Base-by-base conservation (phyloP, 2,888 invertebrate genomes). In the Drosophila sordidula region DNA sequence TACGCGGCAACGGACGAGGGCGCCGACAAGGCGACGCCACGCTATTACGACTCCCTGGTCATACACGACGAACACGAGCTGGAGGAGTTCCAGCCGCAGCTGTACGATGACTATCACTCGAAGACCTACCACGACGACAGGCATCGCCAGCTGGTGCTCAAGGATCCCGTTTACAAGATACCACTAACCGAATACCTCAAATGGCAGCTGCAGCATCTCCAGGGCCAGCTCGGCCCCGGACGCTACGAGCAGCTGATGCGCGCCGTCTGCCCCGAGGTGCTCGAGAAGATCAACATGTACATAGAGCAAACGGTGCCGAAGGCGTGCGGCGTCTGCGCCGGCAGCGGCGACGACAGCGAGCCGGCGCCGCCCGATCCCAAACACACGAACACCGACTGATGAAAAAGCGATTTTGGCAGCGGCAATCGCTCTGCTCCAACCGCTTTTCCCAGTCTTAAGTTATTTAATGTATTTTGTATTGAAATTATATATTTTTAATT, bases 101-200 rank as follows among this genome's bases (percentile, higher is more conserved):
- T 87, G 18, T 73, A 78, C 56, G 94, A 94, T 39, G 94, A 94
- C 74, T 94, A 94, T 65, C 95, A 95, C 86, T 90, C 91, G 51
- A 91, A 92, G 64, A 95, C 95, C 36, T 95, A 95, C 85, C 97
- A 97, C 91, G 96, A 96, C 80, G 94, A 94, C 86, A 93, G 98
- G 34, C 91, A 90, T 61, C 94, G 95, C 51, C 95, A 94, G 85
- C 93, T 95, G 88, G 93, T 95, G 54, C 93, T 95, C 49, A 93
- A 94, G 56, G 98, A 98, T 93, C 97, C 97, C 34, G 96, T 98
- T 18, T 95, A 96, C 90, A 95, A 94, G 56, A 95, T 97, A 44
- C 95, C 95, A 65, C 93, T 98, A 52, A 94, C 95, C 75, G 95
- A 95, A 78, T 95, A 95, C 85, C 93, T 95, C 44, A 95, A 95